Evolutionary conservation across 2,113 vertebrate genomes (phyloP).

Genomic region (Podarcis muralis): DNA sequence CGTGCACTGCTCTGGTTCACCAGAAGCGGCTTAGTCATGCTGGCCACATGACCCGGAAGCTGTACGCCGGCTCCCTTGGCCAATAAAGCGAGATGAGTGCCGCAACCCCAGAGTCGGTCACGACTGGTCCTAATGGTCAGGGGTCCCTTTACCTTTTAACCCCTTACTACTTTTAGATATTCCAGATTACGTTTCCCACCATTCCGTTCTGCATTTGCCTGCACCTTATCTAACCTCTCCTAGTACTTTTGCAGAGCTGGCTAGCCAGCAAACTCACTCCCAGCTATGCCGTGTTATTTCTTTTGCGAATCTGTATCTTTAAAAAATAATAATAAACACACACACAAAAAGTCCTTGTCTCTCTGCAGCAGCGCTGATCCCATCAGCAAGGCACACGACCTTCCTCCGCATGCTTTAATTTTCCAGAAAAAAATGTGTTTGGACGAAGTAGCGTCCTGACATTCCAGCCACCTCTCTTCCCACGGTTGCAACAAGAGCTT

Average conservation of each 20-base stretch:
- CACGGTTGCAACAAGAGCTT: too few species aligned
- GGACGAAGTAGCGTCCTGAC: too few species aligned
- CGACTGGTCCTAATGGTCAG: too few species aligned
- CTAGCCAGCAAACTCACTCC: not conserved
- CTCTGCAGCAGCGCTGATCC: not conserved
- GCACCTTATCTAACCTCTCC: not conserved
- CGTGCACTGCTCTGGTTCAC: too few species aligned
- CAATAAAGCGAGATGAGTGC: too few species aligned
- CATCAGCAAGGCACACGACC: not conserved
- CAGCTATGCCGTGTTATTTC: not conserved
- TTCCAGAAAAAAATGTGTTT: not conserved
- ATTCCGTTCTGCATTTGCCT: not conserved
- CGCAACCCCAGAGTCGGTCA: too few species aligned
- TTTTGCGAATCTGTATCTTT: not conserved
- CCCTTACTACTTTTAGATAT: too few species aligned
- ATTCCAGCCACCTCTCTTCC: too few species aligned
- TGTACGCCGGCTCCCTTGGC: too few species aligned
- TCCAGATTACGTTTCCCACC: not conserved
- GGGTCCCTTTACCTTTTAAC: not conserved
- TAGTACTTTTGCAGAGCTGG: not conserved
- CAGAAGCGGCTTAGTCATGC: too few species aligned
- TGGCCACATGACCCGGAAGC: too few species aligned
- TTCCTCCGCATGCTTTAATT: not conserved
- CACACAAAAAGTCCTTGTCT: too few species aligned
- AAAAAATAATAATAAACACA: not conserved